Evolutionary conservation across 2,888 invertebrate species (phyloP), one percentile per base, ranked within the genome.

Genomic region (Hydrotaea diabolus): DNA sequence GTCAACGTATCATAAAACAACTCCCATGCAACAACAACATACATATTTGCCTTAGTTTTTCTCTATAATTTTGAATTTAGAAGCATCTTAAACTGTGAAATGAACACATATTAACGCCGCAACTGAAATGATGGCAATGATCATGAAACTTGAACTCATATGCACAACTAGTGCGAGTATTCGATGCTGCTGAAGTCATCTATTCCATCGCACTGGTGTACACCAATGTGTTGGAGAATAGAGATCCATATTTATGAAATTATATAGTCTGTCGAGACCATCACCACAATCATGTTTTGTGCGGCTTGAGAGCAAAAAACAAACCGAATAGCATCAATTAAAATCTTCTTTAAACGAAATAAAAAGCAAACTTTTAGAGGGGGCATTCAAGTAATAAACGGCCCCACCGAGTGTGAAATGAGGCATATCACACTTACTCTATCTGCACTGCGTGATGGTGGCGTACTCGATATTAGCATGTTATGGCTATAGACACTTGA

Each of bases 361-460:
- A 5, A 39, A 26, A 23, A 77, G 1, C 64, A 59, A 53, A 76
- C 71, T 2, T 15, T 77, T 78, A 71, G 77, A 82, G 82, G 85
- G 81, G 85, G 64, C 36, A 77, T 76, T 15, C 57, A 69, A 23
- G 59, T 43, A 39, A 74, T 82, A 82, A 79, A 82, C 76, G 76
- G 82, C 76, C 85, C 82, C 82, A 85, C 82, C 85, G 66, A 79
- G 82, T 85, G 85, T 79, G 81, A 79, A 85, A 85, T 81, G 78
- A 85, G 76, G 59, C 85, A 79, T 36, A 81, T 79, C 73, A 73
- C 49, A 49, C 15, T 49, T 36, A 64, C 31, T 31, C 13, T 23
- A 13, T 31, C n/a, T 39, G 55, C 57, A 46, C 53, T 26, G 72
- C n/a, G n/a, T 49, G 49, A 13, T 31, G 31, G 31, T 31, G 3